Evolutionary conservation across 2,797 vertebrate genomes (phyloP), one percentile per base, ranked within the genome.

Genomic region (Sebastes diaconus): DNA sequence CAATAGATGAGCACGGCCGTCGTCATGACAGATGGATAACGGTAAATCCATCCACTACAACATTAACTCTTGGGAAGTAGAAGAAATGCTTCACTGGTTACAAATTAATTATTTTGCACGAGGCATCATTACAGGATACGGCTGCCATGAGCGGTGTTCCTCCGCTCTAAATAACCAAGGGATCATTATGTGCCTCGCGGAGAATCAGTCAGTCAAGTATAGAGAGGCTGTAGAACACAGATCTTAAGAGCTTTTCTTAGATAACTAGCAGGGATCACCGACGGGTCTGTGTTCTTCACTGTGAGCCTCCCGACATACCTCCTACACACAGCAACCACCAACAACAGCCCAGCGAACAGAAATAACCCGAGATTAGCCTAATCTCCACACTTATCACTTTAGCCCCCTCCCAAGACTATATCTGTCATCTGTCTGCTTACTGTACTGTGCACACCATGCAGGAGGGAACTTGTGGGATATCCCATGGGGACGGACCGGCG

Each of bases 291-390:
- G 54, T 69, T 54, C 68, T 27, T 46, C 57, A 36, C 14, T 13
- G 69, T 29, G 25, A 68, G 58, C 34, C 50, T 52, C 46, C 24
- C 32, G 7, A 27, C 70, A 61, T 7, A 55, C 58, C 55, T 42
- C 50, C 14, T 16, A 71, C 61, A 75, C 67, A 63, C 29, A 76
- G 68, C 72, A 73, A 81, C 79, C 77, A 80, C 32, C 61, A 65
- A 60, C 83, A 88, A 77, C 83, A 92, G 64, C 36, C 61, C 73
- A 61, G 75, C 8, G 52, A 67, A 94, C 95, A 94, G 93, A 96
- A 97, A 96, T 96, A 97, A 95, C 92, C 69, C 61, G 78, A 95
- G 96, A 97, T 97, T 96, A 96, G 95, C 89, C 89, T 96, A 97
- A 97, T 97, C 96, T 91, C 92, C 94, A 88, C 93, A 94, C 91